Evolutionary conservation across 2,113 vertebrate genomes (phyloP), one percentile per base, ranked within the genome.

Genomic region (Heterotis niloticus): DNA sequence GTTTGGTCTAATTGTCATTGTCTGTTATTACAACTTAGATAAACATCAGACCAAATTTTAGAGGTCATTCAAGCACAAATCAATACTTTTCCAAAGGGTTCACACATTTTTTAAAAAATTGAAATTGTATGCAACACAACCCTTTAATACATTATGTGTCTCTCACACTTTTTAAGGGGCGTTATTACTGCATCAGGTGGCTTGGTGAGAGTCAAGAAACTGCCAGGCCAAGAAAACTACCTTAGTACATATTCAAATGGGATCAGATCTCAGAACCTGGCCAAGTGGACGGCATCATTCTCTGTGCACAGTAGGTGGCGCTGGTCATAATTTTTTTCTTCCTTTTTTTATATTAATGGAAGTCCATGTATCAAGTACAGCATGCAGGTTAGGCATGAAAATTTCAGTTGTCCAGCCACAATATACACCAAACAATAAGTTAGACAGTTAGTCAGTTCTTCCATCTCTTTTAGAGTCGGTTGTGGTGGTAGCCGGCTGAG

Each of bases 231-330:
- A 52, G 90, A 93, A 56, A 93, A 86, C 86, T 99, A 98, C 84
- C 82, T 92, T 59, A 89, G 93, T 70, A 93, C 93, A 17, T 90
- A 89, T 66, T 90, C 95, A 69, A 92, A 98, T 26, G 95, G 95
- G 28, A 82, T 99, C 85, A 94, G 92, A 67, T 97, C 96, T 62
- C 95, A 94, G 80, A 73, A 76, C 0, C 92, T 99, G 72, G 52
- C 93, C 44, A 90, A 78, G 82, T 98, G 96, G 96, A 92, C 90
- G 29, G 77, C 93, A 13, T 98, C 97, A 78, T 98, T 99, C 88
- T 93, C 91, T 78, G 92, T 98, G 81, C 88, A 91, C 82, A 92
- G 97, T 99, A 94, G 80, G 96, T 94, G 86, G 79, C 76, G 75
- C 78, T 11, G 26, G n/a, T n/a, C n/a, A n/a, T n/a, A n/a, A n/a